These are phyloP conservation scores for Lasioglossum vierecki DNA, from an alignment of 2,888 invertebrate species.

Conservation along the genomic window DNA sequence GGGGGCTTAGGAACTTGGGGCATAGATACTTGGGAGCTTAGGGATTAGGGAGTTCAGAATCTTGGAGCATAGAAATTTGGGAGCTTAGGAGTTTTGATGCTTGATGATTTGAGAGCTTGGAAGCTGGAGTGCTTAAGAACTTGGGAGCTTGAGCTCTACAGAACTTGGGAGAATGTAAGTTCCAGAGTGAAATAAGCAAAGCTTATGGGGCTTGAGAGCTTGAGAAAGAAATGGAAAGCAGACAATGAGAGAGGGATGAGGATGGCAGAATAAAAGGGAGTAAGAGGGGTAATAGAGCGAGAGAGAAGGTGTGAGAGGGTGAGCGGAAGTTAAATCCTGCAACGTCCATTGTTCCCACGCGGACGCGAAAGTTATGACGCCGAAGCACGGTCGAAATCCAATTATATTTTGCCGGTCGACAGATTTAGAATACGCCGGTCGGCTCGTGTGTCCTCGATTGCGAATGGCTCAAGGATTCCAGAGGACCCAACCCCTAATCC, in stretches of 20 bases:
- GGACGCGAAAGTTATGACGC: conserved; percentile 1
- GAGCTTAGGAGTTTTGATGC: no score
- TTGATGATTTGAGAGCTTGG: no score
- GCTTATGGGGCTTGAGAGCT: not conserved
- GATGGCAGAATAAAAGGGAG: not conserved
- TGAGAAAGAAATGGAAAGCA: not conserved
- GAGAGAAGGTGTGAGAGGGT: not conserved
- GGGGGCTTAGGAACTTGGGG: no score
- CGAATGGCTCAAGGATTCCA: not conserved
- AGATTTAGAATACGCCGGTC: conserved; percentile 2
- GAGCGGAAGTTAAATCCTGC: not conserved
- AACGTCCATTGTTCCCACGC: conserved; percentile 7
- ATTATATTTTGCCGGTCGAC: conserved; percentile 23
- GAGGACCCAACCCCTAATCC: not conserved
- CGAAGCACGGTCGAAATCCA: conserved; percentile 32
- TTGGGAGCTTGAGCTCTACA: no score
- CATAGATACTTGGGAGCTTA: no score
- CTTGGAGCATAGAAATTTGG: no score
- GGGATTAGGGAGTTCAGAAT: no score
- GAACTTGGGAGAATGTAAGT: no score
- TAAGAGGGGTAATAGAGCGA: not conserved
- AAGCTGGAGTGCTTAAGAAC: no score
- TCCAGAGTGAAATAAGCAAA: not conserved
- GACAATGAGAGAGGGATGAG: not conserved
- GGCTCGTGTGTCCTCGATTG: conserved; percentile 1